Percentiles rank a stretch among this genome's conserved stretches.
These are phyloP conservation scores for Petromus typicus DNA, from an alignment of 2,113 vertebrate genomes.

Conservation along the genomic window DNA sequence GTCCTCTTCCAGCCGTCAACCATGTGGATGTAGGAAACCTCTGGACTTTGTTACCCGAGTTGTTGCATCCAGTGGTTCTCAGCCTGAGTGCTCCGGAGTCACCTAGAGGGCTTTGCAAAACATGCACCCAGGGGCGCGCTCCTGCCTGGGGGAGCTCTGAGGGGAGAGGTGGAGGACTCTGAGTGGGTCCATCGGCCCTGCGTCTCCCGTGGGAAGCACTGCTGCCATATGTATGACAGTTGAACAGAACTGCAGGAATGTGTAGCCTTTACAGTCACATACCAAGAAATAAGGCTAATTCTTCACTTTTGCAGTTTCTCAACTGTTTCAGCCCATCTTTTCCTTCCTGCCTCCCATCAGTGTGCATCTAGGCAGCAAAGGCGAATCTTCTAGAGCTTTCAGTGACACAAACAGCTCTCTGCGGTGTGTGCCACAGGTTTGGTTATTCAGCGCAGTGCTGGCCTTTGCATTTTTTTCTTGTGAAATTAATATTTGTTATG, in stretches of 20 bases:
- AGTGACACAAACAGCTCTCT: background rate
- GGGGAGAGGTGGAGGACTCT: background rate
- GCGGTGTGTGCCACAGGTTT: background rate
- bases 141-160: no score
- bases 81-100: background rate
- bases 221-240: background rate
- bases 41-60: background rate
- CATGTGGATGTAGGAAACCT: background rate
- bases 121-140: background rate
- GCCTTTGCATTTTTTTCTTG: background rate
- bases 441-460: background rate
- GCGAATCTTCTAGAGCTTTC: background rate
- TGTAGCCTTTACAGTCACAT: background rate
- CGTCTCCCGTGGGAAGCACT: background rate
- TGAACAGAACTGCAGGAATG: background rate
- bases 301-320: background rate
- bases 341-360: background rate
- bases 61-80: background rate
- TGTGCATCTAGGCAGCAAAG: background rate
- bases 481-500: background rate
- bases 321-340: background rate
- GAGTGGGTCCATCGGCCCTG: rapidly evolving
- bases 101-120: background rate
- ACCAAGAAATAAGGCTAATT: background rate
- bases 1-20: background rate